Percentiles rank a stretch among this genome's conserved stretches.
Conservation (phyloP, 1,140 invertebrate genomes). For the Helicorthomorpha holstii region DNA sequence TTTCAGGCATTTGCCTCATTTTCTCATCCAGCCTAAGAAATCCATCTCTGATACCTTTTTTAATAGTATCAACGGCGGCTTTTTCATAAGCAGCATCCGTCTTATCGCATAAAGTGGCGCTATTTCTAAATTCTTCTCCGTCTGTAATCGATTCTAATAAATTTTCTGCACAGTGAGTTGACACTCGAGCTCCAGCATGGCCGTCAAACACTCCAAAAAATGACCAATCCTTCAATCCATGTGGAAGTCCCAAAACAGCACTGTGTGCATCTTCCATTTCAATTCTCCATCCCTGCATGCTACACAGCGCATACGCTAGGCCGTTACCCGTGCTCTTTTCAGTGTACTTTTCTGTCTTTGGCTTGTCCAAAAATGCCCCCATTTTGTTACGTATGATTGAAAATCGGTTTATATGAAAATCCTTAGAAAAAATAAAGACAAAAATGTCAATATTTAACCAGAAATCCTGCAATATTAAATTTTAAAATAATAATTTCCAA, state of each 20-base stretch:
- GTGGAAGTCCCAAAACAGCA: slow-evolving; percentile 43
- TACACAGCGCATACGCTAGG: slow-evolving; percentile 67
- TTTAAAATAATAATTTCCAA: too few species aligned
- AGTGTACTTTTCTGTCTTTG: slow-evolving; percentile 94
- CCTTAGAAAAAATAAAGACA: too few species aligned
- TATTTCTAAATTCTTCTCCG: slow-evolving; percentile 47
- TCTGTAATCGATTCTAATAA: slow-evolving; percentile 68
- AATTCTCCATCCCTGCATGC: slow-evolving; percentile 85
- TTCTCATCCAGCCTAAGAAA: slow-evolving; percentile 69
- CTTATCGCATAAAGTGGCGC: slow-evolving; percentile 12
- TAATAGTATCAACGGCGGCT: slow-evolving; percentile 42
- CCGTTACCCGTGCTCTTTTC: slow-evolving; percentile 77
- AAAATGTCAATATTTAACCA: too few species aligned
- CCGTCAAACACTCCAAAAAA: slow-evolving; percentile 99
- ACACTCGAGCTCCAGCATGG: slow-evolving; percentile 84
- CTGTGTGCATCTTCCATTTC: slow-evolving; percentile 98
- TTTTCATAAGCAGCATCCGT: slow-evolving; percentile 5
- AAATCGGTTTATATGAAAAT: slow-evolving; percentile 11
- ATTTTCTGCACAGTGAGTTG: slow-evolving; percentile 82
- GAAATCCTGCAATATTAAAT: too few species aligned
- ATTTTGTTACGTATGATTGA: too few species aligned
- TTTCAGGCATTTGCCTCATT: slow-evolving; percentile 71
- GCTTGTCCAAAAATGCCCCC: slow-evolving; percentile 98
- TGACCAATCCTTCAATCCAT: slow-evolving; percentile 73
- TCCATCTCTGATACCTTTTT: slow-evolving; percentile 70